Percentiles rank a stretch among this genome's conserved stretches.
These are phyloP conservation scores for Syrista parreyssii DNA, from an alignment of 2,888 invertebrate genomes.

Conservation along the genomic window DNA sequence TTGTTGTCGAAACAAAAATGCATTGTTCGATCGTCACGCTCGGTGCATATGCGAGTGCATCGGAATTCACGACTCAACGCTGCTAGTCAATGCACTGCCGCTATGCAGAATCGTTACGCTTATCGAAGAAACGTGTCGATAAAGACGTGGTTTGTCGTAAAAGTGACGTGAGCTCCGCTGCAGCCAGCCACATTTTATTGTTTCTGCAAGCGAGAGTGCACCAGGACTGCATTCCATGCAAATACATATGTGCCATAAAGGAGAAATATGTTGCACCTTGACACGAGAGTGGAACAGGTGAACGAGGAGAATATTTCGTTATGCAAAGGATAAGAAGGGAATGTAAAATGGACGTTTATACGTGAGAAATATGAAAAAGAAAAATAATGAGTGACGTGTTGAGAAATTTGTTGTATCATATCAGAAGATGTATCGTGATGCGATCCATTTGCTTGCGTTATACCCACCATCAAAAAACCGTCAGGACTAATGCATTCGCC, in stretches of 20 bases:
- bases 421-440: too few relatives aligned
- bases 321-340: too few relatives aligned
- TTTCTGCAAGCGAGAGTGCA: neutral
- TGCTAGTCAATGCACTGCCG: neutral
- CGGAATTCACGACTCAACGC: neutral
- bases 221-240: neutral
- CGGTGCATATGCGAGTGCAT: neutral
- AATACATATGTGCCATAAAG: neutral
- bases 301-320: too few relatives aligned
- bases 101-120: neutral
- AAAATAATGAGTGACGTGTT: too few relatives aligned
- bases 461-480: too few relatives aligned
- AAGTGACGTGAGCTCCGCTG: neutral
- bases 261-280: neutral
- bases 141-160: neutral
- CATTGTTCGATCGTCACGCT: neutral
- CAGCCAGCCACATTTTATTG: neutral
- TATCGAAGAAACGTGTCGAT: neutral
- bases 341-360: too few relatives aligned
- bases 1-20: neutral
- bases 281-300: neutral
- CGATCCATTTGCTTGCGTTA: too few relatives aligned
- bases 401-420: too few relatives aligned
- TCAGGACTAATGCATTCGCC: too few relatives aligned
- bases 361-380: too few relatives aligned